Evolutionary conservation across 2,888 invertebrate species (phyloP).

Genomic region (Acleris literana): DNA sequence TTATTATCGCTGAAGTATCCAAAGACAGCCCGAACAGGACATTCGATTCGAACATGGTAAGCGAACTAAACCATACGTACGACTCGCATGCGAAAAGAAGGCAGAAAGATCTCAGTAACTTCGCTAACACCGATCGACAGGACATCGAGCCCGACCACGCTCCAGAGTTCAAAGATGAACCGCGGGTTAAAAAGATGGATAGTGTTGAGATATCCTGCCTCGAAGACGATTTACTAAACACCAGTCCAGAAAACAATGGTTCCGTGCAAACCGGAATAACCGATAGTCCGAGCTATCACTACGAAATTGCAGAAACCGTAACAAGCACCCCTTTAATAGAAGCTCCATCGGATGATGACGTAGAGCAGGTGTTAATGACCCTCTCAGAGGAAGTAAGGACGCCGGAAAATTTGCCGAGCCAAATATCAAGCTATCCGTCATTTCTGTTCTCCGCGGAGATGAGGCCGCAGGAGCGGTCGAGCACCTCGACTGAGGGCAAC

Average conservation of each 20-base stretch:
- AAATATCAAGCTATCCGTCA: slow-evolving; percentile 57
- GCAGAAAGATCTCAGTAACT: slow-evolving; percentile 58
- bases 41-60: slow-evolving; percentile 52
- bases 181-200: slow-evolving; percentile 66
- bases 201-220: slow-evolving; percentile 71
- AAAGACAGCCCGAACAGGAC: slow-evolving; percentile 56
- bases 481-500: slow-evolving; percentile 42
- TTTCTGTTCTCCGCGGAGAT: slow-evolving; percentile 66
- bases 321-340: slow-evolving; percentile 70
- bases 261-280: slow-evolving; percentile 43
- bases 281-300: slow-evolving; percentile 59
- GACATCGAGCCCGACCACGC: slow-evolving; percentile 40
- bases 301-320: slow-evolving; percentile 62
- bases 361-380: slow-evolving; percentile 53
- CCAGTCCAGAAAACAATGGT: slow-evolving; percentile 45
- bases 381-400: too few relatives aligned
- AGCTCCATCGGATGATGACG: slow-evolving; percentile 42
- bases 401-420: slow-evolving; percentile 44
- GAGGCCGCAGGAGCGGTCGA: slow-evolving; percentile 63
- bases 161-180: slow-evolving; percentile 55
- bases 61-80: slow-evolving; percentile 53
- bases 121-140: slow-evolving; percentile 46
- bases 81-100: slow-evolving; percentile 51
- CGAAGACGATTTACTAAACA: slow-evolving; percentile 53
- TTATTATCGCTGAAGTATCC: slow-evolving; percentile 71